These are phyloP conservation scores for Leptopilina myrica DNA, from an alignment of 2,888 invertebrate genomes.

Conservation along the genomic window DNA sequence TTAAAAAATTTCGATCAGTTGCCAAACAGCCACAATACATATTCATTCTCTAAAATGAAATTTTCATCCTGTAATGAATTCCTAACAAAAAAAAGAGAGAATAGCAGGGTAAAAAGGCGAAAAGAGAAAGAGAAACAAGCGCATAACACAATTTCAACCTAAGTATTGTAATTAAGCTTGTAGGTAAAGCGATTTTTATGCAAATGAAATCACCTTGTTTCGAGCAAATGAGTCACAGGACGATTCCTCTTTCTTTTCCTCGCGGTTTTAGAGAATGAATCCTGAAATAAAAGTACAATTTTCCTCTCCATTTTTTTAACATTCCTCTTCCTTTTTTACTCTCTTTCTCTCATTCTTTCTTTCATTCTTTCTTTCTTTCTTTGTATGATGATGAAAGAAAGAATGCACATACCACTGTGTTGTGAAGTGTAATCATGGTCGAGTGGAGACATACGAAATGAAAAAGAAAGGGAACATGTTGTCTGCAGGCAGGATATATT, in stretches of 20 bases:
- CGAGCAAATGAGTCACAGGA: constrained; percentile 3
- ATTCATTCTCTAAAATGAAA: constrained; percentile 7
- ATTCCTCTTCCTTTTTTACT: neutral
- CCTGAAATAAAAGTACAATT: constrained; percentile 11
- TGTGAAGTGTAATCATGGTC: constrained; percentile 30
- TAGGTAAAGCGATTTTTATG: neutral
- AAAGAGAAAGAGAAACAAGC: neutral
- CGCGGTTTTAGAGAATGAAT: neutral
- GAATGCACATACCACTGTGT: constrained; percentile 22
- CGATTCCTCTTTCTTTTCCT: neutral
- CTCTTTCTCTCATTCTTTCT: neutral
- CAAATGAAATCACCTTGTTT: constrained; percentile 13
- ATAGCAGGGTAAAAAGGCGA: neutral
- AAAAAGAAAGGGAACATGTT: constrained; percentile 22
- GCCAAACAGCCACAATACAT: neutral
- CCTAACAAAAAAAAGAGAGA: neutral
- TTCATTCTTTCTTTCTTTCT: neutral
- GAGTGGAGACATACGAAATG: constrained; percentile 18
- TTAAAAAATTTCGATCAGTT: neutral
- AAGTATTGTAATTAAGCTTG: constrained; percentile 21
- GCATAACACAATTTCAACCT: neutral
- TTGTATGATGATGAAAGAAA: constrained; percentile 31
- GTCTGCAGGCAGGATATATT: constrained; percentile 2
- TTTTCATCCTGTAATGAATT: neutral
- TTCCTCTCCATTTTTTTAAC: neutral